Evolutionary conservation across 2,888 invertebrate genomes (phyloP).

Genomic region (Drosophila helvetica): DNA sequence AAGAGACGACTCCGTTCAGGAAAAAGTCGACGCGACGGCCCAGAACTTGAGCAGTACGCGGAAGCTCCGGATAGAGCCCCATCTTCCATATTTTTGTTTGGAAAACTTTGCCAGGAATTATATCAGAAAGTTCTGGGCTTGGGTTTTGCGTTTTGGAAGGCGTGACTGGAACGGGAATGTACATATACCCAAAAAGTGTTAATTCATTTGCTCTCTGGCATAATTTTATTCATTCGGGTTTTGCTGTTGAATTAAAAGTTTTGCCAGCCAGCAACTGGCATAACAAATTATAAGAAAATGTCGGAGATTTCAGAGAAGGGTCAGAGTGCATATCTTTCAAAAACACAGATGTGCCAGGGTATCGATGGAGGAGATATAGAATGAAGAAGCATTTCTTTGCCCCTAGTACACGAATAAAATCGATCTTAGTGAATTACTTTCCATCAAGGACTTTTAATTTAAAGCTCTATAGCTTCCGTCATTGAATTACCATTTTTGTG

Average conservation of each 20-base stretch:
- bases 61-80: conserved; percentile 66
- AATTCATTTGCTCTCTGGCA: conserved; percentile 66
- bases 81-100: conserved; percentile 4
- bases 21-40: conserved; percentile 48
- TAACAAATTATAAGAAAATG: conserved; percentile 58
- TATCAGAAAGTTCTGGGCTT: conserved; percentile 32
- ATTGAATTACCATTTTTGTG: too few relatives aligned
- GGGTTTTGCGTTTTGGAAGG: background rate
- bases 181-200: conserved; percentile 58
- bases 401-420: too few relatives aligned
- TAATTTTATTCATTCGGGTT: conserved; percentile 45
- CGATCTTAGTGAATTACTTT: too few relatives aligned
- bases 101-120: conserved; percentile 44
- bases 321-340: background rate
- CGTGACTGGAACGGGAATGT: background rate
- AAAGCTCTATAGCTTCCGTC: too few relatives aligned
- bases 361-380: too few relatives aligned
- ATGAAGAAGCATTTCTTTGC: too few relatives aligned
- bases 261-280: conserved; percentile 49
- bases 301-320: conserved; percentile 12
- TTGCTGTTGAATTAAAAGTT: conserved; percentile 51
- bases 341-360: too few relatives aligned
- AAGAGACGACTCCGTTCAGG: conserved; percentile 34
- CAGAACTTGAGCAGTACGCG: conserved; percentile 71
- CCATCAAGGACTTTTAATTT: too few relatives aligned